Evolutionary conservation across 2,113 vertebrate genomes (phyloP).

Genomic region (Tupaia tana): DNA sequence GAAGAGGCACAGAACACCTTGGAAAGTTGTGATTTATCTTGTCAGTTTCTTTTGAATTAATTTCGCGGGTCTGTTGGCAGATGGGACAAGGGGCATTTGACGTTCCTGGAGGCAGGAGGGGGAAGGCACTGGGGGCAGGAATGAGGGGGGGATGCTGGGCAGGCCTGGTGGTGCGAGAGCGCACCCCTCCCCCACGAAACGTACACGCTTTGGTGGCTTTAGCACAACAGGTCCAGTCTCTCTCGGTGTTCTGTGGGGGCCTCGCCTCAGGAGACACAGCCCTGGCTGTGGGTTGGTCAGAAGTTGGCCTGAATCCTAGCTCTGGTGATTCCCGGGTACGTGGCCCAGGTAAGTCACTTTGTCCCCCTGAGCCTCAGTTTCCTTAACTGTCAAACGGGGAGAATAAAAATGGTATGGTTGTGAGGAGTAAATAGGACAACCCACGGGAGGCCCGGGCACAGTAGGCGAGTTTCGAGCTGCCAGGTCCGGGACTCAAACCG

Average conservation of each 20-base stretch:
- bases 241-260: neutral
- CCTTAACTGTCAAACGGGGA: neutral
- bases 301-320: neutral
- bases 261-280: neutral
- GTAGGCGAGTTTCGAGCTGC: too few species aligned
- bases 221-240: neutral
- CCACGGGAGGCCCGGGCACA: fast-evolving
- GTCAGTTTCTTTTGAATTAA: neutral
- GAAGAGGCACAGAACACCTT: neutral
- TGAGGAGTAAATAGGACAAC: neutral
- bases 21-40: conserved; percentile 29
- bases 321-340: neutral
- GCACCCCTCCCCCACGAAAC: neutral
- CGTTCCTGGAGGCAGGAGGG: neutral
- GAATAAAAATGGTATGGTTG: neutral
- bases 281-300: neutral
- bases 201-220: neutral
- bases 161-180: neutral
- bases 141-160: neutral
- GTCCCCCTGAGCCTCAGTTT: neutral
- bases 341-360: neutral
- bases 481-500: too few species aligned
- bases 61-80: conserved; percentile 4
- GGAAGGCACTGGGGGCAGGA: neutral
- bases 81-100: conserved; percentile 32